Base-by-base conservation (phyloP, 2,113 vertebrate species). In the Paracanthobrama guichenoti region DNA sequence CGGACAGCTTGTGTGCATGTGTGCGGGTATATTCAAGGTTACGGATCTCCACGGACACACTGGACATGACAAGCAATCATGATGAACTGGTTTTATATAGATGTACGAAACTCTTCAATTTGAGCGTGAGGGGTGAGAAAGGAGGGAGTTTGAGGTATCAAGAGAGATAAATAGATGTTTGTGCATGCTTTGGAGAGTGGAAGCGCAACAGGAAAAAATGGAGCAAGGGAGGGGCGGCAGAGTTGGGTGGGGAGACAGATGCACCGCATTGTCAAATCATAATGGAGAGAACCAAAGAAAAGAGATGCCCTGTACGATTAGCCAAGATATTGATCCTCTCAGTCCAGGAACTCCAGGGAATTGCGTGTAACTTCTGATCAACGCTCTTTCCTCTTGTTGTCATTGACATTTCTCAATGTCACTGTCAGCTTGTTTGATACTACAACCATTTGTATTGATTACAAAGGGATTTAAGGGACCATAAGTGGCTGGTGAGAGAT, bases 1-100 rank as follows among this genome's bases (percentile, higher is more conserved):
- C 62, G 79, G 39, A 62, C 83, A 64, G 64, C 50, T 11, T 62
- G 28, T 26, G 42, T 48, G 71, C 57, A 42, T 69, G 53, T 26
- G 64, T 6, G 67, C 74, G 84, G 66, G 84, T 87, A 81, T 42
- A 62, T 79, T 87, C 86, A 87, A 87, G 79, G 86, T 85, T 85
- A 87, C 44, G 13, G 79, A 48, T 64, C 42, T n/a, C 26, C 18
- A 26, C 59, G 9, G 48, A 75, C 84, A 82, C 73, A 69, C 57
- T 14, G 55, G 42, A 55, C 79, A 86, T 18, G 72, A 81, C 84
- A 82, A 74, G 53, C 71, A 67, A 79, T 81, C 46, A 76, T 42
- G 22, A 75, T 77, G 60, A 80, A 42, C n/a, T 4, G 77, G 67
- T 78, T 66, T 78, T 62, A 66, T 22, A 74, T 26, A 83, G 78